Base-by-base conservation (phyloP, 64 coral and sea anemone species). In the Stichodactyla helianthus region DNA sequence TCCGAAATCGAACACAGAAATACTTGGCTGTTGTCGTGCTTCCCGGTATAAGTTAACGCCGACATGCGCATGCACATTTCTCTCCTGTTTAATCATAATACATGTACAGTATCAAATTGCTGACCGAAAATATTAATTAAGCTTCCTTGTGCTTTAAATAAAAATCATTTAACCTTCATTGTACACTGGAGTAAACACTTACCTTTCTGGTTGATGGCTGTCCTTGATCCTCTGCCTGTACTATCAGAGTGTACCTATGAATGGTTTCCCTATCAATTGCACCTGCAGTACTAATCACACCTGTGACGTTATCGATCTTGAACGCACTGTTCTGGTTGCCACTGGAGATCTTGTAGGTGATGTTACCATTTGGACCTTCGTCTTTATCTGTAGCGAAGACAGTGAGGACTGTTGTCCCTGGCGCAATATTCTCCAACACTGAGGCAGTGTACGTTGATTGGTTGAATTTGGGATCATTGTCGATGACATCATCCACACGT, bases 401-500 rank as follows among this genome's bases (percentile, higher is more conserved):
- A 79, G 70, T 83, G n/a, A 87, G 87, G 12, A 95, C 88, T 13
- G 71, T 82, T 23, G 89, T 92, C 50, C 90, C 87, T 51, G 86
- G 25, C 35, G 58, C 87, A 26, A 58, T 78, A 82, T 94, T 93
- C 86, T 98, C 96, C 86, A 89, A 81, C 57, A 98, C 85, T 11
- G 52, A 57, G 25, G 77, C 85, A 18, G 52, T 74, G 90, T 92
- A 98, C 7, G 26, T 31, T 28, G 96, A 94, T 68, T 92, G 60
- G 77, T 98, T 98, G 90, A 98, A 98, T 11, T 85, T 79, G 10
- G 96, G 96, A 58, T 89, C 90, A n/a, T 98, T 98, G 55, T 98
- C 96, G 25, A 95, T 98, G 15, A 95, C 85, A 70, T 98, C 96
- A 55, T 98, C 89, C 77, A 98, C 84, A 7, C 53, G 18, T 51